Conservation (phyloP, 2,888 invertebrate species). For the Drosophila pseudotakahashii region DNA sequence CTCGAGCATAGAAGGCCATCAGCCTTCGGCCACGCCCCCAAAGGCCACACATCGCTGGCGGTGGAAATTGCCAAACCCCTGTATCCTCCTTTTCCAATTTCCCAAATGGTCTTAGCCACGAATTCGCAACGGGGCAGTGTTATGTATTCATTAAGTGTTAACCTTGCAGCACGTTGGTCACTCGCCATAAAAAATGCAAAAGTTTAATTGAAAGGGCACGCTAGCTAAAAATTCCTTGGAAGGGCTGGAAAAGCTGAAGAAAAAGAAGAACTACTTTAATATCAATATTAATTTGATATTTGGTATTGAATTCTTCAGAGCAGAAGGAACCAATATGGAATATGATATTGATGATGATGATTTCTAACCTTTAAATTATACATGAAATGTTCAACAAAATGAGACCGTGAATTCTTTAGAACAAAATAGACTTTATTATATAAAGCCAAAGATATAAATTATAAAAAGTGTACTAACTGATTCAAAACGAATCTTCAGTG, state of each 20-base stretch:
- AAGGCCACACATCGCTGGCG: conserved; percentile 31
- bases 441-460: too few relatives aligned
- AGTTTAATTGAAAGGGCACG: conserved; percentile 2
- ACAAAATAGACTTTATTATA: too few relatives aligned
- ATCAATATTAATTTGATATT: too few relatives aligned
- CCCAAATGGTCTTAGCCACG: conserved; percentile 37
- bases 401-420: too few relatives aligned
- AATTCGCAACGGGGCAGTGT: conserved; percentile 34
- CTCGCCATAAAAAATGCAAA: conserved; percentile 38
- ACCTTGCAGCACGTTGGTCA: conserved; percentile 18
- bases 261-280: too few relatives aligned
- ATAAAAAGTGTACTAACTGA: too few relatives aligned
- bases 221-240: background rate
- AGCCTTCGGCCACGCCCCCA: background rate
- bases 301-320: too few relatives aligned
- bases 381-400: too few relatives aligned
- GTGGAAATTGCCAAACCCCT: conserved; percentile 12
- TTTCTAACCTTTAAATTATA: too few relatives aligned
- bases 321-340: too few relatives aligned
- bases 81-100: conserved; percentile 43
- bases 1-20: conserved; percentile 10
- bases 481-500: too few relatives aligned
- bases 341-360: too few relatives aligned
- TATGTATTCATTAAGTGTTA: conserved; percentile 51
- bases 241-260: background rate